Percentiles rank a stretch among this genome's conserved stretches.
These are phyloP conservation scores for Poicephalus meyeri DNA, from an alignment of 2,113 vertebrate genomes.

Conservation along the genomic window DNA sequence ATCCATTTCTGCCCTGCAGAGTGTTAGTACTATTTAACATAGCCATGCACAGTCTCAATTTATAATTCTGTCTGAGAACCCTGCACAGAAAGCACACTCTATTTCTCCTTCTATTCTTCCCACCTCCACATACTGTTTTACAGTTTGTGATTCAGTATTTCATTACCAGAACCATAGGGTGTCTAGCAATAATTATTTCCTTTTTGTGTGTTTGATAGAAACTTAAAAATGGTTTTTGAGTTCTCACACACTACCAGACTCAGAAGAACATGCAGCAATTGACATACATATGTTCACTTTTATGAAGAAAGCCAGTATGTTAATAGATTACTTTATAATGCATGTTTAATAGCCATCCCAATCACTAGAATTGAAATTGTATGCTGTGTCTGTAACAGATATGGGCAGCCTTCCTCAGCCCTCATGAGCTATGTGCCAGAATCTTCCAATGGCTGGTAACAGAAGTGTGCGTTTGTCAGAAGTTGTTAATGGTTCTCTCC, in stretches of 20 bases:
- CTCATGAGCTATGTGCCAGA: accelerated
- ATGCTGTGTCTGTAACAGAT: background rate
- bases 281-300: background rate
- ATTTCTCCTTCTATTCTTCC: background rate
- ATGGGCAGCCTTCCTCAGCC: background rate
- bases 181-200: background rate
- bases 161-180: background rate
- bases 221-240: background rate
- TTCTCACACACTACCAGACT: background rate
- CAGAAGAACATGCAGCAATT: background rate
- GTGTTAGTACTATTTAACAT: constrained; percentile 20
- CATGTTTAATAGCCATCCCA: background rate
- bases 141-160: constrained; percentile 16
- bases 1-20: constrained; percentile 12
- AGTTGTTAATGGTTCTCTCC: background rate
- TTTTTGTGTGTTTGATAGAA: background rate
- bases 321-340: background rate
- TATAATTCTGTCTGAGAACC: constrained; percentile 21
- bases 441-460: background rate
- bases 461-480: accelerated
- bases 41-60: background rate
- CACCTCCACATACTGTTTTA: background rate
- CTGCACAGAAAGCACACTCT: background rate
- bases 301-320: background rate
- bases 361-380: background rate